phyloP scores from a whole-genome alignment of 2,888 invertebrate genomes.

The Cosmorhoe ocellata region DNA sequence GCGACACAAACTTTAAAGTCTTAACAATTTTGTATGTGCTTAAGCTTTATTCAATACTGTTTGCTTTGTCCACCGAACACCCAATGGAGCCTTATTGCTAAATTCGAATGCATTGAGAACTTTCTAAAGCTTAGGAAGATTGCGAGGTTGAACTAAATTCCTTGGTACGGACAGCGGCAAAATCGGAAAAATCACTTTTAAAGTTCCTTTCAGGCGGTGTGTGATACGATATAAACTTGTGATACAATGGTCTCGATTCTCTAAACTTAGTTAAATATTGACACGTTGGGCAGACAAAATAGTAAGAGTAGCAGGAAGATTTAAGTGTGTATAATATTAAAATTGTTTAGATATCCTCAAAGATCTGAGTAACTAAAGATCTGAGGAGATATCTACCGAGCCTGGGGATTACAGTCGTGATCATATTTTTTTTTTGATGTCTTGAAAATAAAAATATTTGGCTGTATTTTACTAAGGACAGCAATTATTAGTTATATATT shows the following conservation, averaged over 20 bases:
- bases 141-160: slow-evolving; percentile 21
- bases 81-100: slow-evolving; percentile 27
- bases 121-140: slow-evolving; percentile 31
- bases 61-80: slow-evolving; percentile 29
- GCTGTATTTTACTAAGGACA: no score
- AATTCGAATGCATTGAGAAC: slow-evolving; percentile 29
- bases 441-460: no score
- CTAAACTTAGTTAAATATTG: no score
- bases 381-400: no score
- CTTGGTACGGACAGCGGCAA: slow-evolving; percentile 8
- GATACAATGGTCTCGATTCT: background rate
- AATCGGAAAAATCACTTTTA: slow-evolving; percentile 10
- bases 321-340: no score
- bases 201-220: slow-evolving; percentile 7
- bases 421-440: no score
- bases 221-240: background rate
- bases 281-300: no score
- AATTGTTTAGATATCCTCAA: no score
- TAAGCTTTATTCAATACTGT: slow-evolving; percentile 34
- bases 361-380: no score
- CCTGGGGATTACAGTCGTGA: no score
- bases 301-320: no score
- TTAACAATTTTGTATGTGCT: slow-evolving; percentile 31
- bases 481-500: no score
- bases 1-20: slow-evolving; percentile 17